These are phyloP conservation scores for Lissonota sp. DNA, from an alignment of 2,888 invertebrate genomes.

Conservation along the genomic window DNA sequence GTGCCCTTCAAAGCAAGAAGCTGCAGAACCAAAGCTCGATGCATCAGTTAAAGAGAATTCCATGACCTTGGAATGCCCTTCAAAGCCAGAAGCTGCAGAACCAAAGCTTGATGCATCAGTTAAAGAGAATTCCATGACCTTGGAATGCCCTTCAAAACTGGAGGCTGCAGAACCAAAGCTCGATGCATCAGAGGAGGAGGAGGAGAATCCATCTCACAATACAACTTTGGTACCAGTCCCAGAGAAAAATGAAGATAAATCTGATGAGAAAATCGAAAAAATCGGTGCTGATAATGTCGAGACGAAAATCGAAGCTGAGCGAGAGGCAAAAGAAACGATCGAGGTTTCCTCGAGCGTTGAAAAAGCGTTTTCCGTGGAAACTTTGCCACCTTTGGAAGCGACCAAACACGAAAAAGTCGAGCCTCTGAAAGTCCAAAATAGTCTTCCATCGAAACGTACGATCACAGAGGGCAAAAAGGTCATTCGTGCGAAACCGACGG, in stretches of 20 bases:
- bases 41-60: background rate
- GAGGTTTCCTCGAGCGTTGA: background rate
- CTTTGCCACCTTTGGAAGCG: background rate
- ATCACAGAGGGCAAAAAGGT: background rate
- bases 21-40: background rate
- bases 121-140: background rate
- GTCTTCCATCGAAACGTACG: background rate
- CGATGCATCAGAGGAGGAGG: background rate
- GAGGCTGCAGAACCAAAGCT: background rate
- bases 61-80: background rate
- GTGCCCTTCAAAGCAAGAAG: background rate
- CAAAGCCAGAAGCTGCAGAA: background rate
- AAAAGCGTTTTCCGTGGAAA: background rate
- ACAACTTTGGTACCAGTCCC: constrained; percentile 12
- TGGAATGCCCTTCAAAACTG: background rate
- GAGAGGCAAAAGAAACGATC: background rate
- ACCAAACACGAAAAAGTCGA: background rate
- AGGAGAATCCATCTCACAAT: constrained; percentile 1
- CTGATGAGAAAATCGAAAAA: background rate
- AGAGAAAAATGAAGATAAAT: background rate
- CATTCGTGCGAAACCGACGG: constrained; percentile 7
- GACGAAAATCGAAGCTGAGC: too few relatives aligned
- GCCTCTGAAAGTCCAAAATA: background rate
- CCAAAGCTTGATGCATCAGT: background rate
- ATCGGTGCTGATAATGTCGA: too few relatives aligned